Conservation (phyloP, 2,797 vertebrate genomes). For the Lophotriccus pileatus region DNA sequence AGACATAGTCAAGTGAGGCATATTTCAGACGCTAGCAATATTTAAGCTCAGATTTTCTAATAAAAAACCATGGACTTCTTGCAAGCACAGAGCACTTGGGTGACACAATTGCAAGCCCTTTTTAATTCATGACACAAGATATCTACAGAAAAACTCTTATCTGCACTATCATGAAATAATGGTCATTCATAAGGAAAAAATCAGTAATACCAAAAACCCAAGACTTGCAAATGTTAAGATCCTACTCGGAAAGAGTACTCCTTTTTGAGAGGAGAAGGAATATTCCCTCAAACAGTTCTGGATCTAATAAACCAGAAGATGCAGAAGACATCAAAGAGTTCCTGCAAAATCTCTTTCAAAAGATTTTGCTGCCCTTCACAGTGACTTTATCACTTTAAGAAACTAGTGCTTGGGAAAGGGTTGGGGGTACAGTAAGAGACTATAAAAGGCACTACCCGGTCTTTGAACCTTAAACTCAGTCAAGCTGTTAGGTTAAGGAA, state of each 20-base stretch:
- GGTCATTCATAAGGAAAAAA: neutral
- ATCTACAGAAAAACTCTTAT: neutral
- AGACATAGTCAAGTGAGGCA: neutral
- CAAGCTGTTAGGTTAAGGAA: neutral
- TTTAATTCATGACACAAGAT: neutral
- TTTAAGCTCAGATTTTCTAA: neutral
- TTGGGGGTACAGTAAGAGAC: neutral
- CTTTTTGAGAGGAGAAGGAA: neutral
- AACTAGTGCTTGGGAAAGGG: fast-evolving
- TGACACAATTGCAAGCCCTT: neutral
- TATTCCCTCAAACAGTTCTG: neutral
- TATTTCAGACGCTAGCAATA: neutral
- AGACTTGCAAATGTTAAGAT: neutral
- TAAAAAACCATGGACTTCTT: neutral
- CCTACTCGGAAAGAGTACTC: neutral
- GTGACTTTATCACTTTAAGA: neutral
- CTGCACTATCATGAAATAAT: neutral
- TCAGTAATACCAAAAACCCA: neutral
- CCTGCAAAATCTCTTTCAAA: neutral
- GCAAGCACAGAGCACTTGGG: neutral
- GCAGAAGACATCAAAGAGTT: neutral
- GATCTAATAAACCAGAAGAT: neutral
- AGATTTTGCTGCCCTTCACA: neutral
- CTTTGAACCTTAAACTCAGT: neutral
- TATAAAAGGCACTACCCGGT: neutral